These are phyloP conservation scores for Aleiodes testaceus DNA, from an alignment of 2,888 invertebrate genomes.

Conservation along the genomic window DNA sequence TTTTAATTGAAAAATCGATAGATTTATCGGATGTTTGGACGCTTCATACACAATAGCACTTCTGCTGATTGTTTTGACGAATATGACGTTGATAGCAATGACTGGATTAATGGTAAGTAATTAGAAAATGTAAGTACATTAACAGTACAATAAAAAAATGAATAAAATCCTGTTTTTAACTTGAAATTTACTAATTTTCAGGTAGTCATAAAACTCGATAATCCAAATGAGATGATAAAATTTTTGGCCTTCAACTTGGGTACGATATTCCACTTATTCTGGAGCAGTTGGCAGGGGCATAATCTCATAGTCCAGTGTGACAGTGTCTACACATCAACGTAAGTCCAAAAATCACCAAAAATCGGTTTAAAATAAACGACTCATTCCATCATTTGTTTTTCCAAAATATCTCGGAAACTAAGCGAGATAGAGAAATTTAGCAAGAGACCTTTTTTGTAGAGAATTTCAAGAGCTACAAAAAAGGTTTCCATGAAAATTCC, in stretches of 20 bases:
- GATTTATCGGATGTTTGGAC: conserved; percentile 45
- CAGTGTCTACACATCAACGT: conserved; percentile 44
- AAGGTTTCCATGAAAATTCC: too few species aligned
- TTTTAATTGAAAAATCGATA: conserved; percentile 22
- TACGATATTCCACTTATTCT: conserved; percentile 47
- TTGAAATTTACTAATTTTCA: background rate
- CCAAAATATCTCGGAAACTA: too few species aligned
- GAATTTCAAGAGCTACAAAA: too few species aligned
- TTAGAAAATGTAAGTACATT: background rate
- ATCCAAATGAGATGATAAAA: conserved; percentile 40
- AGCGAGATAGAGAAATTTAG: too few species aligned
- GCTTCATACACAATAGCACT: conserved; percentile 38
- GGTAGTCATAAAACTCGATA: conserved; percentile 45
- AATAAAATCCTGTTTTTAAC: too few species aligned
- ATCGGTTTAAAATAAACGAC: background rate
- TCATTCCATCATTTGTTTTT: too few species aligned
- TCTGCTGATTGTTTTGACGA: conserved; percentile 42
- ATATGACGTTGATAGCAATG: conserved; percentile 47
- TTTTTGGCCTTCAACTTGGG: conserved; percentile 43
- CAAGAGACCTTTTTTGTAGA: too few species aligned
- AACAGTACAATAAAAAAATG: background rate
- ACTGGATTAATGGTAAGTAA: conserved; percentile 47
- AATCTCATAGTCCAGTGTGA: conserved; percentile 47
- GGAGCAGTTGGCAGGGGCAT: conserved; percentile 50
- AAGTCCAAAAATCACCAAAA: conserved; percentile 12